Base-by-base conservation (phyloP, 2,113 vertebrate species). In the Alethe diademata region DNA sequence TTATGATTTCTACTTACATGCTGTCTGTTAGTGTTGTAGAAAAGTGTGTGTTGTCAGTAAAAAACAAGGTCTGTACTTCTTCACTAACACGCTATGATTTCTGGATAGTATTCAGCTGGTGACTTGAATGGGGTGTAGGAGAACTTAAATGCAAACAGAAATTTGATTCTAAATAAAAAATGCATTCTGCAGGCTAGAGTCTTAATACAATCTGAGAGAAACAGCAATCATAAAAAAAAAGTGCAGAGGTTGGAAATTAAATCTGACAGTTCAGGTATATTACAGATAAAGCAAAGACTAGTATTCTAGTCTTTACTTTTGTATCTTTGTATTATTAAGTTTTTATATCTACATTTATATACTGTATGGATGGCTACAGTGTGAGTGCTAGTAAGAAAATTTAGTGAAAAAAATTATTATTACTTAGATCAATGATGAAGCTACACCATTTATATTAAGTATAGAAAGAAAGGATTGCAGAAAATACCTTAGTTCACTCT, bases 151-250 rank as follows among this genome's bases (percentile, higher is more conserved):
- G 26, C 40, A 88, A 83, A 50, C 6, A 86, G 33, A 71, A 88
- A 86, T 64, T 74, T 56, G 14, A 78, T 88, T 92, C 47, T 80
- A 76, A 92, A 66, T 72, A 67, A 89, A 94, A 92, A 90, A 73
- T 47, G 7, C 36, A 28, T 62, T 86, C 12, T 58, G 36, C 23
- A 51, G 14, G 23, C 18, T 73, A 25, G 38, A 62, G 31, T 64
- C 31, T 78, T 84, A 33, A 86, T 35, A 53, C 7, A 65, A 50
- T 74, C 29, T 67, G 48, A 67, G 18, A 73, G 54, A 88, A 88
- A 83, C 3, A 43, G 11, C 29, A 62, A 36, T 54, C 40, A 62
- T 38, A 60, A 88, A 42, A 48, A 48, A 19, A 83, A 71, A 47
- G 9, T 54, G 14, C 13, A 78, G 64, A 84, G 25, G 10, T 22